Percentiles rank a stretch among this genome's conserved stretches.
Evolutionary conservation across 2,113 vertebrate genomes (phyloP).

Genomic region (Hippopotamus amphibius): DNA sequence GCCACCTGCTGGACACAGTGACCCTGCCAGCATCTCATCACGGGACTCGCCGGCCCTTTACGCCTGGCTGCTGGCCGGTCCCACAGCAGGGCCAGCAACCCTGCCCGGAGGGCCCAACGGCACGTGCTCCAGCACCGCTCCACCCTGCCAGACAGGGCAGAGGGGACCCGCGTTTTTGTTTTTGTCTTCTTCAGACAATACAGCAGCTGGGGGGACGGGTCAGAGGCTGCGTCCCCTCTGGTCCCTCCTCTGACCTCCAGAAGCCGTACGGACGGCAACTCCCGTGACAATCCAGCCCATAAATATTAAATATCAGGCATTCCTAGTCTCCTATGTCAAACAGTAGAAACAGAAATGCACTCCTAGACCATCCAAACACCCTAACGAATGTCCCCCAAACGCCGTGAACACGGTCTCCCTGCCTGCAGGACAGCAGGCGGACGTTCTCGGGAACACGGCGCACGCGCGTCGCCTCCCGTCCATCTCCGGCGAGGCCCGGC

Average conservation of each 20-base stretch:
- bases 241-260: too few species aligned
- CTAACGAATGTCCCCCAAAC: background rate
- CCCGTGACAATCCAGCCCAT: background rate
- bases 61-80: fast-evolving
- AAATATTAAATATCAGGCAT: background rate
- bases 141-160: background rate
- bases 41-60: background rate
- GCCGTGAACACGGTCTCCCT: background rate
- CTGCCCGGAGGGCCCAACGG: fast-evolving
- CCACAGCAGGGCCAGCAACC: background rate
- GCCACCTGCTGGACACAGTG: background rate
- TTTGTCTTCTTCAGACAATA: too few species aligned
- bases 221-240: background rate
- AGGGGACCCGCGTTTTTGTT: too few species aligned
- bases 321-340: background rate
- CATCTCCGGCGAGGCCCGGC: too few species aligned
- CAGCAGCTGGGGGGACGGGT: background rate
- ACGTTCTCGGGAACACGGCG: background rate
- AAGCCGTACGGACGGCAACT: background rate
- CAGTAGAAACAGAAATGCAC: background rate
- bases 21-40: background rate
- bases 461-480: too few species aligned
- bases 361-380: background rate
- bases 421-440: background rate
- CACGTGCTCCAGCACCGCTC: too few species aligned